Evolutionary conservation across 1,140 invertebrate species (phyloP).

Genomic region (Aphis gossypii): DNA sequence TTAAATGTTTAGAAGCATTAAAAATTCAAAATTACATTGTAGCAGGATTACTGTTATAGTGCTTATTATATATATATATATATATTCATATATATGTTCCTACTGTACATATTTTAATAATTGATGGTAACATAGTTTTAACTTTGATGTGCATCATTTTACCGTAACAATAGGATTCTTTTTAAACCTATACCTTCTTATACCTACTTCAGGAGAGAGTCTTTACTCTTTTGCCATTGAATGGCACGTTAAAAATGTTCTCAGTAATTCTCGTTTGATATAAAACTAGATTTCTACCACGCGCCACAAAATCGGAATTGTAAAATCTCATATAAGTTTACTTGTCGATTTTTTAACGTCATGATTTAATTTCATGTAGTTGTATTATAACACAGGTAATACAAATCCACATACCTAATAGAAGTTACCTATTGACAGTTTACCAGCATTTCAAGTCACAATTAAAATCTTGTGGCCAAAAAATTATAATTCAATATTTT

Average conservation of each 20-base stretch:
- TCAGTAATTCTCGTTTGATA: conserved; percentile 1
- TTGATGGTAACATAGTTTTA: background rate
- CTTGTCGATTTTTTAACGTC: background rate
- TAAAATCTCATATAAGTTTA: background rate
- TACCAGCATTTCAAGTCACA: background rate
- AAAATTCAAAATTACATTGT: background rate
- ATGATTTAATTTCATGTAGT: background rate
- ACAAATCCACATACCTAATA: background rate
- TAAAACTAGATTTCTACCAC: background rate
- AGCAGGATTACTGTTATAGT: background rate
- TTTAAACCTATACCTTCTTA: background rate
- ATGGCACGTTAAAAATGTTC: background rate
- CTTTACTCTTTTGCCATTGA: background rate
- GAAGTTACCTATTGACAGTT: background rate
- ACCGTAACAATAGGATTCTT: conserved; percentile 14
- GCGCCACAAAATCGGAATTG: background rate
- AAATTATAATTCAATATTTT: background rate
- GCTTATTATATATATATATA: background rate
- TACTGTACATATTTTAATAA: conserved; percentile 15
- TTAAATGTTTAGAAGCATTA: background rate
- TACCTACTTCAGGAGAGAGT: background rate
- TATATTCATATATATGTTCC: background rate
- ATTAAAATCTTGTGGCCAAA: background rate
- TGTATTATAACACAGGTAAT: background rate
- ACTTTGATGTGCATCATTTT: conserved; percentile 12